These are phyloP conservation scores for Brachirus orientalis DNA, from an alignment of 2,113 vertebrate species.

Conservation along the genomic window DNA sequence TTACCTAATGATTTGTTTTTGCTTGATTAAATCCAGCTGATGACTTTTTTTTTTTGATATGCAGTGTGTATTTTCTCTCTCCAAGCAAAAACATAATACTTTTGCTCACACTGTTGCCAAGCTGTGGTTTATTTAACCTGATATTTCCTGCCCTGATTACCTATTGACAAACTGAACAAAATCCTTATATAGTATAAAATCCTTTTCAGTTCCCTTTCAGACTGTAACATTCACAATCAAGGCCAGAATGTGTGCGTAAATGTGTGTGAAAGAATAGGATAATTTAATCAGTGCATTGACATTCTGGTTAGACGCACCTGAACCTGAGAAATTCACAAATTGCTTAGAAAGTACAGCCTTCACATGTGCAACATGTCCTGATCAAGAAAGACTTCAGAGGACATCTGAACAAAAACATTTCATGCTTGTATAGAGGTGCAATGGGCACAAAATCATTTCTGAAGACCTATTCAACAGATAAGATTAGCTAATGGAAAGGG, in stretches of 20 bases:
- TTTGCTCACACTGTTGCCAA: too few relatives aligned
- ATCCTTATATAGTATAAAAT: too few relatives aligned
- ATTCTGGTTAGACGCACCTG: slow-evolving; percentile 24
- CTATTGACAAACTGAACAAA: too few relatives aligned
- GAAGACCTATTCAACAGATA: not conserved
- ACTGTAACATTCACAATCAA: slow-evolving; percentile 8
- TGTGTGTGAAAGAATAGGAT: slow-evolving; percentile 18
- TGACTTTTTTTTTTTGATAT: too few relatives aligned
- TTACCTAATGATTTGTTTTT: too few relatives aligned
- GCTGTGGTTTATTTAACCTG: too few relatives aligned
- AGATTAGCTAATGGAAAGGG: not conserved
- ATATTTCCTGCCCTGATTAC: too few relatives aligned
- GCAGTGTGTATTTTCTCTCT: too few relatives aligned
- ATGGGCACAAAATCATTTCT: slow-evolving; percentile 1
- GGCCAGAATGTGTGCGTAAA: not conserved
- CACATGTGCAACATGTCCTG: not conserved
- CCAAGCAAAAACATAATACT: too few relatives aligned
- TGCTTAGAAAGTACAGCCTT: slow-evolving; percentile 11
- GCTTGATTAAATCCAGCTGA: too few relatives aligned
- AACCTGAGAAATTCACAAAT: slow-evolving; percentile 9
- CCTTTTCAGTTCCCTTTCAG: too few relatives aligned
- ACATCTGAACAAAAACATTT: not conserved
- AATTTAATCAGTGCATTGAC: slow-evolving; percentile 47
- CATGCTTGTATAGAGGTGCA: not conserved
- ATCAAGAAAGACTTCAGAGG: slow-evolving; percentile 6